Evolutionary conservation across 2,113 vertebrate species (phyloP), one percentile per base, ranked within the genome.

Genomic region (Calypte anna): DNA sequence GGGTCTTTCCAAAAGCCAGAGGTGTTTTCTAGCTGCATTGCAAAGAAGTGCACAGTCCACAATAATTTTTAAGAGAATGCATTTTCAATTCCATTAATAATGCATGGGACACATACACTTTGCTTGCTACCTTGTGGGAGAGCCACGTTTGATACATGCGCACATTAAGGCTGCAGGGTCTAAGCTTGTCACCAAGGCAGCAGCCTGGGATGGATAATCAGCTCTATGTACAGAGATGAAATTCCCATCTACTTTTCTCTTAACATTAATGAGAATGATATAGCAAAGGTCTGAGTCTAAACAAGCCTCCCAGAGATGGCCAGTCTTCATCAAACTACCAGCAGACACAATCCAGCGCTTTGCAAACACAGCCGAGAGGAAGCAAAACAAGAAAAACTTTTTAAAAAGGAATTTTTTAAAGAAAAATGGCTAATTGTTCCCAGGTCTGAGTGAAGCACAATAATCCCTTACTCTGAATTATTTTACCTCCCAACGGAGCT

Each of bases 11-110:
- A 50, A 30, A 38, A 9, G 4, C 12, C 70, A 91, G 58, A 53
- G 36, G 93, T 7, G 6, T 21, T 57, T 86, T 81, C 81, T 13
- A 86, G 77, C 59, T 66, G 54, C 66, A 33, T 30, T 10, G 10
- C 3, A 0, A 75, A 92, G 83, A 96, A 95, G 8, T 78, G 79
- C 95, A 91, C 25, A 93, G 79, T 82, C 86, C 84, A 84, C 90
- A 95, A 77, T 58, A 93, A 93, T 92, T 93, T 96, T 90, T 86
- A 84, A 92, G 94, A 80, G 83, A 94, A 63, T 64, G 44, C 61
- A 94, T 94, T 96, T 91, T 94, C 90, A 74, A 83, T 84, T 54
- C 76, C 61, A 97, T 97, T 82, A 94, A 97, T 97, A 96, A 96
- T 96, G 88, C 95, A 97, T 82, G 88, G 88, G 59, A 70, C 96